Base-by-base conservation (phyloP, 2,797 vertebrate genomes). In the Tragopan temminckii region DNA sequence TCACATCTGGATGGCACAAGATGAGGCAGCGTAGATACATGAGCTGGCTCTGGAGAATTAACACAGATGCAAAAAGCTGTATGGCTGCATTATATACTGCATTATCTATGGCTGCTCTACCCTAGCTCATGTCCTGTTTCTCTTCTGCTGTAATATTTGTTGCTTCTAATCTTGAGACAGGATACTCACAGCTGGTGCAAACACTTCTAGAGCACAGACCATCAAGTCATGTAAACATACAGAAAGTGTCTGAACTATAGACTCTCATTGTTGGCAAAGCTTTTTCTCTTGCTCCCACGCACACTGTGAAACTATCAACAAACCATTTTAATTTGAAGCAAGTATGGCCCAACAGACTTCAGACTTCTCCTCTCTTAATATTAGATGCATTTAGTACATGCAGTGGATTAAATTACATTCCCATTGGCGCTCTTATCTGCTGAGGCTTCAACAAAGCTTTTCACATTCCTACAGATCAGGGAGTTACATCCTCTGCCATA, bases 141-240 rank as follows among this genome's bases (percentile, higher is more conserved):
- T 72, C 17, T 53, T 27, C n/a, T 0, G 0, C 21, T 40, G 11
- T 0, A 0, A 13, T 77, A 50, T 57, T 82, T 58, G 11, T 55
- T 42, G 6, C 25, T 71, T 55, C n/a, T 71, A 55, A 25, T 52
- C 10, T 24, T n/a, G 5, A 78, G 61, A 21, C 29, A 75, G 31
- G 14, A 31, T 14, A 69, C 31, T 69, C 58, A 35, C 0, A 3
- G 45, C 46, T 61, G 59, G 17, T 71, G 36, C 20, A 77, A 67
- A 67, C 9, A 40, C 29, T 36, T 57, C 52, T 53, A 19, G 17
- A n/a, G 13, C n/a, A 18, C 19, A 27, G 63, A 70, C 31, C 29
- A 42, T 25, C 8, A 31, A 61, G 52, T 20, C 23, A 25, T 13
- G 10, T 18, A 61, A 38, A 5, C 14, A 55, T 20, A 20, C 2